A percentile compares a stretch with the other conserved stretches of the same genome.
Evolutionary conservation across 1,140 invertebrate species (phyloP).

Genomic region (Daktulosphaira vitifoliae): DNA sequence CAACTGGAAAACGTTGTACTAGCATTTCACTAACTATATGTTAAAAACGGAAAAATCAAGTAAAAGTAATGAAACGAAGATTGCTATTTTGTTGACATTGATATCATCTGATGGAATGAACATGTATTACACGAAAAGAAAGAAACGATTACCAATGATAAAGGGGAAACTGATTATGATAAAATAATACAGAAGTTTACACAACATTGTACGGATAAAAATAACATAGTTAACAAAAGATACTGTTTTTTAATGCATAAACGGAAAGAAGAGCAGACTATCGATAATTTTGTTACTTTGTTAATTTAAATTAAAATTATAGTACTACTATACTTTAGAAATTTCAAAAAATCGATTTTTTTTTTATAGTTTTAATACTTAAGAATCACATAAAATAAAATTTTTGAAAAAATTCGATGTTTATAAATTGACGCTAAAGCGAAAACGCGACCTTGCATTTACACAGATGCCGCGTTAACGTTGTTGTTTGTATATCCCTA

Average conservation of each 20-base stretch:
- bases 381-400: too few relatives aligned
- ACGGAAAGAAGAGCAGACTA: neutral
- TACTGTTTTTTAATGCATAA: neutral
- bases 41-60: neutral
- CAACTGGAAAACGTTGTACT: neutral
- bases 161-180: neutral
- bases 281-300: neutral
- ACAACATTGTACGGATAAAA: neutral
- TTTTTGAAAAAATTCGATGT: too few relatives aligned
- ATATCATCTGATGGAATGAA: neutral
- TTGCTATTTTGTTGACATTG: neutral
- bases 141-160: neutral
- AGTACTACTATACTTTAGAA: too few relatives aligned
- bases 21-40: neutral
- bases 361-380: too few relatives aligned
- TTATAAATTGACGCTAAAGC: too few relatives aligned
- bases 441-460: too few relatives aligned
- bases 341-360: too few relatives aligned
- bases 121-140: neutral
- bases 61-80: neutral
- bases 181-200: neutral
- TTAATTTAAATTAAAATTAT: too few relatives aligned
- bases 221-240: neutral
- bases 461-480: too few relatives aligned
- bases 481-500: too few relatives aligned